Percentiles rank a stretch among this genome's conserved stretches.
Conservation (phyloP, 1,140 invertebrate genomes). For the Trichomalopsis sarcophagae region DNA sequence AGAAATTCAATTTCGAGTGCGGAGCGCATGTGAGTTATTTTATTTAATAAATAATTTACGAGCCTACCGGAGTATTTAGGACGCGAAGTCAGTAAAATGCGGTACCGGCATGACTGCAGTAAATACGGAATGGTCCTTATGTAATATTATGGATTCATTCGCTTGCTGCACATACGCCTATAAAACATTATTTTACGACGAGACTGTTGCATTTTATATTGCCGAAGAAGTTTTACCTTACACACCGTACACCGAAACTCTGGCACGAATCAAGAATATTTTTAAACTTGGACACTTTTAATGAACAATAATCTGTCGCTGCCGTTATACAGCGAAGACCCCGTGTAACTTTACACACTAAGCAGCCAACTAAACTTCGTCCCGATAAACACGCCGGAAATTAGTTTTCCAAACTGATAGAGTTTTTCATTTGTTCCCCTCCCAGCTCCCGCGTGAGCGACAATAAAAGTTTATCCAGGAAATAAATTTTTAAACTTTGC, state of each 20-base stretch:
- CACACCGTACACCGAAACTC: no score
- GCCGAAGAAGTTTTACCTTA: no score
- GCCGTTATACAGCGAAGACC: no score
- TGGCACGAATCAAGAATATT: no score
- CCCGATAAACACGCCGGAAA: neutral
- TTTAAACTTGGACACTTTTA: no score
- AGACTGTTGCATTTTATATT: no score
- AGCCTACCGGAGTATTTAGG: neutral
- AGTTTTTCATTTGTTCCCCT: neutral
- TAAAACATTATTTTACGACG: no score
- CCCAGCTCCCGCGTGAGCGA: neutral
- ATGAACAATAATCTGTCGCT: no score
- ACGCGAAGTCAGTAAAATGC: neutral
- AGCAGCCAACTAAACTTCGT: neutral
- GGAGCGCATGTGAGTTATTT: neutral
- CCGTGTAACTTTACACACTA: neutral
- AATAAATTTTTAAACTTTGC: conserved; percentile 28
- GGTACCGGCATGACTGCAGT: neutral
- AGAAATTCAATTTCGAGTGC: neutral
- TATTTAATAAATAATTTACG: no score
- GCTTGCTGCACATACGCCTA: no score
- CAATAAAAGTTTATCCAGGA: neutral
- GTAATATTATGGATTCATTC: neutral
- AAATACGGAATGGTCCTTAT: neutral
- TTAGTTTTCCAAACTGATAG: neutral